Base-by-base conservation (phyloP, 2,113 vertebrate species). In the Pseudonaja textilis region DNA sequence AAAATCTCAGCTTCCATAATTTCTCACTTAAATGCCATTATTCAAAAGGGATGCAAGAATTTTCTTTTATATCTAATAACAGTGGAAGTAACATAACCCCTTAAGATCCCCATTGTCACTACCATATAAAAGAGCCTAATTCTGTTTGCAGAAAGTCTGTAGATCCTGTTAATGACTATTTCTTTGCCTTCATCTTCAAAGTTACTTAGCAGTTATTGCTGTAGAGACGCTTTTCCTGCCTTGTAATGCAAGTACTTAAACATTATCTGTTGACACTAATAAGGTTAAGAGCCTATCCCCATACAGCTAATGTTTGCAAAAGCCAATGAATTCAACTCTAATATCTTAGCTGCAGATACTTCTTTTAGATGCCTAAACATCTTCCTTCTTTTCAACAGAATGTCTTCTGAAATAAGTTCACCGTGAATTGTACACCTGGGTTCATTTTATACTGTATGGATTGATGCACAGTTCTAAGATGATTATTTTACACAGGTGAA, bases 371-470 rank as follows among this genome's bases (percentile, higher is more conserved):
- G 29, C 69, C 50, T 59, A 47, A 91, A 18, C 34, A 61, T 29
- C 92, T 25, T 52, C n/a, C 1, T 3, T 91, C 34, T 93, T 93
- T 90, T 88, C 39, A 93, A 45, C 91, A 90, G 29, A 93, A 94
- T 87, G 45, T 54, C 23, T 16, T 29, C 93, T 89, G 93, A 94
- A 92, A 85, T 2, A 1, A 16, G 89, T 0, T 89, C 0, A 0
- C 0, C 18, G 3, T 81, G 16, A 81, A 22, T 81, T 81, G 39
- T 22, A 81, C 42, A 8, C 34, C 34, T 81, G 34, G 34, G 3
- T 81, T 81, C 34, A 81, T 81, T 39, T 39, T 81, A 42, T 39
- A 81, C 7, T 81, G 69, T 39, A 39, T 81, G 74, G 18, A 39
- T 39, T 9, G 20, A 81, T 22, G 34, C 74, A 39, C 18, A 39